A percentile compares a stretch with the other conserved stretches of the same genome.
phyloP scores from a whole-genome alignment of 2,113 vertebrate species.

The Camelus dromedarius region DNA sequence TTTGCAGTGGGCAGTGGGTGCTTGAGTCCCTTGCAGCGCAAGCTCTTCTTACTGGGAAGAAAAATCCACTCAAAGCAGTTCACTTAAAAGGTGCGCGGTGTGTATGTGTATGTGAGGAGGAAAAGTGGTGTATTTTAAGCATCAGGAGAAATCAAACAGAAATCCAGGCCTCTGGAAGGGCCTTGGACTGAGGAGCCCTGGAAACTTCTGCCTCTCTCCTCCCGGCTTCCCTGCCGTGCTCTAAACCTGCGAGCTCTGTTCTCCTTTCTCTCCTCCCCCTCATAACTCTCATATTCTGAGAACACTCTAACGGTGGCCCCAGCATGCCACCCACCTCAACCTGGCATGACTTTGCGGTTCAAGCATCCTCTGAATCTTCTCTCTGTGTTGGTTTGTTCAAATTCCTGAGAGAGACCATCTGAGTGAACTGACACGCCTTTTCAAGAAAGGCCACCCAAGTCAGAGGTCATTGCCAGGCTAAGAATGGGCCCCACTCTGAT shows the following conservation, averaged over 20 bases:
- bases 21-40: neutral
- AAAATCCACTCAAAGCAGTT: neutral
- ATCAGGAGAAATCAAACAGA: neutral
- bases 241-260: neutral
- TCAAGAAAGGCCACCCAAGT: neutral
- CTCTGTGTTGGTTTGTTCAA: neutral
- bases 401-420: neutral
- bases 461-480: neutral
- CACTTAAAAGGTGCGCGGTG: neutral
- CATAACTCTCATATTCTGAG: neutral
- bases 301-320: neutral
- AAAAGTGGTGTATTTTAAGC: neutral
- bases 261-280: neutral
- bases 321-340: neutral
- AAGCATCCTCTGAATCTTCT: neutral
- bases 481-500: neutral
- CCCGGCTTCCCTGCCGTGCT: neutral
- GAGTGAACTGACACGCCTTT: neutral
- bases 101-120: neutral
- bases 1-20: rapidly evolving
- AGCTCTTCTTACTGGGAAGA: neutral
- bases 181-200: neutral
- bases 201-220: neutral
- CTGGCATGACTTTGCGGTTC: neutral
- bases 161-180: neutral